These are phyloP conservation scores for Trichonephila clavata DNA, from an alignment of 1,140 invertebrate species.

Conservation along the genomic window DNA sequence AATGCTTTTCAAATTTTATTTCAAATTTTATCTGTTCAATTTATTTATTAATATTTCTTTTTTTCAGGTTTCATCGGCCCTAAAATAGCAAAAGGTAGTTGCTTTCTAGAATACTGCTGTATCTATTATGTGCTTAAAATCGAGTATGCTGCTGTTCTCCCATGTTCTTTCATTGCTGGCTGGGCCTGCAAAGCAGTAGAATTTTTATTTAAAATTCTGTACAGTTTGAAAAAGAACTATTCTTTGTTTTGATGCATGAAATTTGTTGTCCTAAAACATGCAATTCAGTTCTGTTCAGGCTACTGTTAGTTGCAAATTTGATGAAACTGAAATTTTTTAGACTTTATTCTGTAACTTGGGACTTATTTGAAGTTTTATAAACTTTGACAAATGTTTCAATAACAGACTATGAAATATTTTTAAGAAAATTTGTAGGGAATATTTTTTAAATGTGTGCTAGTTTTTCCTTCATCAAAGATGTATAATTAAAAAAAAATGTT, in stretches of 20 bases:
- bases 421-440: constrained; percentile 29
- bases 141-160: not conserved
- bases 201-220: not conserved
- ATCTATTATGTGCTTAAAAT: constrained; percentile 11
- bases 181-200: constrained; percentile 52
- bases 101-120: not conserved
- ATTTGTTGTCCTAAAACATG: not conserved
- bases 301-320: not conserved
- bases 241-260: not conserved
- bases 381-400: constrained; percentile 52
- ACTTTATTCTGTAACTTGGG: not conserved
- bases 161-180: constrained; percentile 36
- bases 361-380: constrained; percentile 49
- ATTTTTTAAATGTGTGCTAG: constrained; percentile 45
- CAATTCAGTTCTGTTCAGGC: not conserved
- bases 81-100: constrained; percentile 27
- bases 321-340: not conserved
- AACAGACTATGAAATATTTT: constrained; percentile 48
- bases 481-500: constrained; percentile 37
- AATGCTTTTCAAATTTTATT: too few relatives aligned
- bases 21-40: not conserved
- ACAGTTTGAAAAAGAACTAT: constrained; percentile 1
- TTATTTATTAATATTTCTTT: not conserved
- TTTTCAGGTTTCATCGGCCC: constrained; percentile 63
- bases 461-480: constrained; percentile 35